phyloP scores from a whole-genome alignment of 2,113 vertebrate species.

The Podarcis cretensis region DNA sequence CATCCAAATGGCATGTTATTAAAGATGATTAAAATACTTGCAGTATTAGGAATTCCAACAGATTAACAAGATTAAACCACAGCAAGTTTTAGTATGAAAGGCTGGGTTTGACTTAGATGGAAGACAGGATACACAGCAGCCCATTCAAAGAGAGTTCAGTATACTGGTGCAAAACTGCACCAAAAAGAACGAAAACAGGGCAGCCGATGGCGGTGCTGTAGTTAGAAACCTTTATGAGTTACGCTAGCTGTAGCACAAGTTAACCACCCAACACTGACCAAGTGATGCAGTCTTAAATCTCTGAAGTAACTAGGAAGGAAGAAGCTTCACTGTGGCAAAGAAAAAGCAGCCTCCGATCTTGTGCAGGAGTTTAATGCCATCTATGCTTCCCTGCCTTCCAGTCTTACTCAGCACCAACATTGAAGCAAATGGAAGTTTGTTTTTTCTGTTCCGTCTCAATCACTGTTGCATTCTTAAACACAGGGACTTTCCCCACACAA shows the following conservation, averaged over 20 bases:
- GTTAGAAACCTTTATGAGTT: conserved; percentile 68
- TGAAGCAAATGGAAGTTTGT: conserved; percentile 42
- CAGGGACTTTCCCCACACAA: not conserved
- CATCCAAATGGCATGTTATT: conserved; percentile 76
- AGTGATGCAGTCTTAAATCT: conserved; percentile 48
- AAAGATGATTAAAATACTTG: conserved; percentile 82
- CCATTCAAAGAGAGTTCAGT: conserved; percentile 74
- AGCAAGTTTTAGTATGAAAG: conserved; percentile 81
- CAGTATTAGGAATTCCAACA: conserved; percentile 82
- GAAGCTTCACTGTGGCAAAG: conserved; percentile 33
- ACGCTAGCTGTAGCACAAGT: conserved; percentile 66
- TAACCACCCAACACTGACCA: conserved; percentile 60
- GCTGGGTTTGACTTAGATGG: conserved; percentile 77
- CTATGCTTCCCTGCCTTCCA: conserved; percentile 49
- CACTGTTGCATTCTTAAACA: not conserved
- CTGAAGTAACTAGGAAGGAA: conserved; percentile 65
- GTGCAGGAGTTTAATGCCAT: not conserved
- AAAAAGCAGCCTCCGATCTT: not conserved
- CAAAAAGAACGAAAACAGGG: conserved; percentile 67
- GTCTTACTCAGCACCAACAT: not conserved
- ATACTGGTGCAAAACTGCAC: conserved; percentile 72
- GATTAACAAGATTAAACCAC: conserved; percentile 81
- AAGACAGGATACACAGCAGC: conserved; percentile 80
- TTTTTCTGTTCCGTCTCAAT: conserved; percentile 22
- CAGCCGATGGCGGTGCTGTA: conserved; percentile 54